Percentiles rank a stretch among this genome's conserved stretches.
phyloP scores from a whole-genome alignment of 2,888 invertebrate genomes.

The Ferrisia virgata region DNA sequence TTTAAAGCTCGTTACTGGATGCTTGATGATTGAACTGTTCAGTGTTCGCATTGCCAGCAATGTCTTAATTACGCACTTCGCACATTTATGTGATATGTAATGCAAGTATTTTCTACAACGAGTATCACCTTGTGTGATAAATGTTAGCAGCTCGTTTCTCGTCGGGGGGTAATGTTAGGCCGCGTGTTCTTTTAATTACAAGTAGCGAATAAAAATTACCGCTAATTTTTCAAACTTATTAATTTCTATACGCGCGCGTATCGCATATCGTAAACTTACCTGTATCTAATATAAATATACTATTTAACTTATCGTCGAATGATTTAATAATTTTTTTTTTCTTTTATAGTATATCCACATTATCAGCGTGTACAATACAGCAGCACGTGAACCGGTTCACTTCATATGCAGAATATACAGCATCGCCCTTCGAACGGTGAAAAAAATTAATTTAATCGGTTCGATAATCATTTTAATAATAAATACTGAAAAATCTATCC shows the following conservation, averaged over 20 bases:
- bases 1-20: background rate
- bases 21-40: background rate
- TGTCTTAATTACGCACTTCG: background rate
- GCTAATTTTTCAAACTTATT: constrained; percentile 29
- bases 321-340: constrained; percentile 22
- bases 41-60: too few relatives aligned
- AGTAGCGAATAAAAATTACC: constrained; percentile 28
- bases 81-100: background rate
- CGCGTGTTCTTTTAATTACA: constrained; percentile 7
- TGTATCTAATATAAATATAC: too few relatives aligned
- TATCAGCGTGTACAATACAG: too few relatives aligned
- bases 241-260: background rate
- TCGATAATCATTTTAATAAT: background rate
- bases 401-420: background rate
- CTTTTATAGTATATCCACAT: too few relatives aligned
- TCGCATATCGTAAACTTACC: too few relatives aligned
- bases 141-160: background rate
- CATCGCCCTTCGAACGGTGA: background rate
- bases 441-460: constrained; percentile 12
- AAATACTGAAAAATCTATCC: too few relatives aligned
- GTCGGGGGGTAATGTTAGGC: background rate
- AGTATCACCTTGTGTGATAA: background rate
- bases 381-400: background rate
- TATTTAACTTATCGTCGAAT: background rate
- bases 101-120: background rate